These are phyloP conservation scores for Poecile atricapillus DNA, from an alignment of 2,113 vertebrate genomes.

Conservation along the genomic window DNA sequence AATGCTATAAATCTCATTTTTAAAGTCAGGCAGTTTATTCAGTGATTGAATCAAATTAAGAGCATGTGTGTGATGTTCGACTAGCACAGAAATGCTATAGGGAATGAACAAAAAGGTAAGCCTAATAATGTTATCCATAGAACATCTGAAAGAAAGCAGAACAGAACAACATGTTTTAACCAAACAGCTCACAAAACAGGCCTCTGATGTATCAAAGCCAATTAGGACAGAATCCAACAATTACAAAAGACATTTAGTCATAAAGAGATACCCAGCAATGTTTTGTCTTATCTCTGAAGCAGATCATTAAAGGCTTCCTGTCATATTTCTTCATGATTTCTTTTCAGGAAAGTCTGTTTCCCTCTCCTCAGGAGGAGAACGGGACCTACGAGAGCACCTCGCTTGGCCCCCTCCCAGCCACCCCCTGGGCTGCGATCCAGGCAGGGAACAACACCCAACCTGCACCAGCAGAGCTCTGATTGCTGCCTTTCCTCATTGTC, in stretches of 20 bases:
- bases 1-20: background rate
- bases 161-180: constrained; percentile 58
- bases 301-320: constrained; percentile 49
- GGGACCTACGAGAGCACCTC: background rate
- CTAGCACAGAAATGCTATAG: background rate
- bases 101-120: constrained; percentile 35
- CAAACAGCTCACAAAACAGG: constrained; percentile 36
- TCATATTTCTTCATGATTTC: constrained; percentile 47
- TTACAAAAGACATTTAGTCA: constrained; percentile 58
- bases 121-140: background rate
- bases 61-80: background rate
- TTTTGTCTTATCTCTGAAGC: constrained; percentile 15
- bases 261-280: constrained; percentile 36
- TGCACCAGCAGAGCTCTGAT: background rate
- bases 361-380: background rate
- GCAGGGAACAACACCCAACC: background rate
- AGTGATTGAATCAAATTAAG: background rate
- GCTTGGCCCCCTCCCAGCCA: background rate
- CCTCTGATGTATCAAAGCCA: constrained; percentile 27
- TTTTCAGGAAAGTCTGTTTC: constrained; percentile 54
- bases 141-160: constrained; percentile 50
- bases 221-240: constrained; percentile 55
- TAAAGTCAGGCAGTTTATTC: background rate
- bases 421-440: background rate
- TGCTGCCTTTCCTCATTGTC: background rate